phyloP scores from a whole-genome alignment of 2,113 vertebrate genomes.

The Bombycilla garrulus region DNA sequence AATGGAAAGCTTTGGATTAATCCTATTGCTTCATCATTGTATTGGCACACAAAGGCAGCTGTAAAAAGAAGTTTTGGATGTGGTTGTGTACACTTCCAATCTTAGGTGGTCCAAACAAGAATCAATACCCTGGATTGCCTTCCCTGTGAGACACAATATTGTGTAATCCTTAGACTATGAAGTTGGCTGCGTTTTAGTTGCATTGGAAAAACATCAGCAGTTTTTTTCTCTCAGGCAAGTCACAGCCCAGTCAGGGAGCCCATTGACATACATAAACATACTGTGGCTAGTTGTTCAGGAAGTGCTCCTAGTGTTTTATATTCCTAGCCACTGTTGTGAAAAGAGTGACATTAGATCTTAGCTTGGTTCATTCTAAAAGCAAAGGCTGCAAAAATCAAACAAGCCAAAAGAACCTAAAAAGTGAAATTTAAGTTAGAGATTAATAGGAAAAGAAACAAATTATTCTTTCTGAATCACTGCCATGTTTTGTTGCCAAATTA shows the following conservation, averaged over 20 bases:
- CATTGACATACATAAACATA: not conserved
- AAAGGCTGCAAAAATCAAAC: not conserved
- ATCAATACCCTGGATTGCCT: not conserved
- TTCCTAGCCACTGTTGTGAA: not conserved
- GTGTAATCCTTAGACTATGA: not conserved
- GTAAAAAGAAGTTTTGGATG: not conserved
- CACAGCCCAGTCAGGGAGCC: not conserved
- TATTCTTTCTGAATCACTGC: not conserved
- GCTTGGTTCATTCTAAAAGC: not conserved
- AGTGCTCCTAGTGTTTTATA: not conserved
- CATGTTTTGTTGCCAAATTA: not conserved
- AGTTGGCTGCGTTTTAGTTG: not conserved
- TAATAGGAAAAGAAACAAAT: not conserved
- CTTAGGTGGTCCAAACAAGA: not conserved
- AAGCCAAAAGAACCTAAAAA: not conserved
- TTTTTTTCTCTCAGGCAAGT: not conserved
- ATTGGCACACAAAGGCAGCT: not conserved
- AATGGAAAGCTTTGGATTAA: slow-evolving; percentile 10
- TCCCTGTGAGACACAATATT: not conserved
- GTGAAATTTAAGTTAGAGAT: not conserved
- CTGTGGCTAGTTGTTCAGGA: not conserved
- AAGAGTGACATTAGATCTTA: not conserved
- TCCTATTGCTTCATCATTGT: not conserved
- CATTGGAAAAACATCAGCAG: not conserved
- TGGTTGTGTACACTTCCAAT: not conserved